Evolutionary conservation across 92 coral and sea anemone species (phyloP).

Genomic region (Siderastrea siderea): DNA sequence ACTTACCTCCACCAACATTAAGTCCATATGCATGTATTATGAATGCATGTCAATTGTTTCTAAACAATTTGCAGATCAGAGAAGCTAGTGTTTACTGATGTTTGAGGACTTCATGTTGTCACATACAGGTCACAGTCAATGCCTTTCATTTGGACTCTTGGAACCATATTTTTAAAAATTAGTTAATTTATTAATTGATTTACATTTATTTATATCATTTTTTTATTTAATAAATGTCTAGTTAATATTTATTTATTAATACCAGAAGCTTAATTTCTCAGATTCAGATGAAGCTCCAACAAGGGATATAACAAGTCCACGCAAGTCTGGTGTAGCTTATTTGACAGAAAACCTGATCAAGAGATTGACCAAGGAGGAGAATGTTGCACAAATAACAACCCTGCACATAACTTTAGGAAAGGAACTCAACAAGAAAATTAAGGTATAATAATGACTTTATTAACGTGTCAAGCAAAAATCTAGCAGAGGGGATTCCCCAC

Average conservation of each 20-base stretch:
- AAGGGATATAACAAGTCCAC: conserved; percentile 24
- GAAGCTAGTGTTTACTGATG: too few relatives aligned
- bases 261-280: neutral
- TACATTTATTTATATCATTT: neutral
- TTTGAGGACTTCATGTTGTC: too few relatives aligned
- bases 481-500: too few relatives aligned
- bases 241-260: neutral
- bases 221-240: neutral
- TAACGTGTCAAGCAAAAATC: too few relatives aligned
- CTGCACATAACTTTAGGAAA: conserved; percentile 87
- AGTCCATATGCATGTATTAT: too few relatives aligned
- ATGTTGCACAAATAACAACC: conserved; percentile 73
- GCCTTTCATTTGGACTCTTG: too few relatives aligned
- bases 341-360: conserved; percentile 89
- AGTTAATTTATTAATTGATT: too few relatives aligned
- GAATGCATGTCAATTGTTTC: too few relatives aligned
- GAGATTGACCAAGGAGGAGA: conserved; percentile 84
- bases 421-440: conserved; percentile 96
- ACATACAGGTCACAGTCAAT: too few relatives aligned
- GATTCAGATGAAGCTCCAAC: conserved; percentile 75
- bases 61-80: too few relatives aligned
- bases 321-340: conserved; percentile 89
- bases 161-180: too few relatives aligned
- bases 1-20: too few relatives aligned
- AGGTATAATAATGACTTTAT: conserved; percentile 54